phyloP scores from a whole-genome alignment of 2,797 vertebrate species.

The Poeciliopsis gracilis region DNA sequence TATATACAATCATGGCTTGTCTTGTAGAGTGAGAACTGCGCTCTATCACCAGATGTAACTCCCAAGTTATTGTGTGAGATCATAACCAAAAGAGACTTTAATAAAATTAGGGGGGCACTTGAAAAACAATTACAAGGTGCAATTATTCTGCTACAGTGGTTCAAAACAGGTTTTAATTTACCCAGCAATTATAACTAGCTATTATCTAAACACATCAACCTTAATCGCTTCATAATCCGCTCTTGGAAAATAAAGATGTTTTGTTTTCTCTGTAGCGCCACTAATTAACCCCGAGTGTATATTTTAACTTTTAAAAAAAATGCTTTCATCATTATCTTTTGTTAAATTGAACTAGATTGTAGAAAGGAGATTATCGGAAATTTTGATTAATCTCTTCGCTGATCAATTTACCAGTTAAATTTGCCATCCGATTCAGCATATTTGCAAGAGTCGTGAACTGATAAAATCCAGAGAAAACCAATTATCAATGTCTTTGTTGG shows the following conservation, averaged over 20 bases:
- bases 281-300: background rate
- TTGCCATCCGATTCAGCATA: background rate
- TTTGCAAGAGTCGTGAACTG: background rate
- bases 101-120: constrained; percentile 2
- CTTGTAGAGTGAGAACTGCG: background rate
- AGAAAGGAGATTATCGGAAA: background rate
- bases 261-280: background rate
- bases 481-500: constrained; percentile 16
- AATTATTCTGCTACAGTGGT: constrained; percentile 12
- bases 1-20: constrained; percentile 3
- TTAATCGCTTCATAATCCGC: constrained; percentile 8
- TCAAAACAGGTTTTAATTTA: background rate
- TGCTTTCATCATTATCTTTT: background rate
- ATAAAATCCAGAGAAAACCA: constrained; percentile 14
- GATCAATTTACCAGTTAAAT: constrained; percentile 9
- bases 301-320: background rate
- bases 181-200: constrained; percentile 4
- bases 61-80: constrained; percentile 3
- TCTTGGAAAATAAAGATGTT: background rate
- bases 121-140: constrained; percentile 10
- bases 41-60: background rate
- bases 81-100: background rate
- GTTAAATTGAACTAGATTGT: background rate
- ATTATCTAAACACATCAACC: constrained; percentile 13
- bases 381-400: background rate